Conservation (phyloP, 2,113 vertebrate genomes). For the Xenus cinereus region DNA sequence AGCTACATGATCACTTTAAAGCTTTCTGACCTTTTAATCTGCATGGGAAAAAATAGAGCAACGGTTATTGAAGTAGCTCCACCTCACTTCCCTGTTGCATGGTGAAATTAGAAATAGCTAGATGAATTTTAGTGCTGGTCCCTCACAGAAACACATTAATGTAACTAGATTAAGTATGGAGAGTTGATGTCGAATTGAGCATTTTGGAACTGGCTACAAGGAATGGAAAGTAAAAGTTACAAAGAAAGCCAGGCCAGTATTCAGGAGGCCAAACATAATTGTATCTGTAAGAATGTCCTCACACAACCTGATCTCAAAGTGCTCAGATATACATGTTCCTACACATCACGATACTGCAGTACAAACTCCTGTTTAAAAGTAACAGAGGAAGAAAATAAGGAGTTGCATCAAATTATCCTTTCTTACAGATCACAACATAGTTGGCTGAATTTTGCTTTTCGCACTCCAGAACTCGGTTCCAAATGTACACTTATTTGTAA, state of each 20-base stretch:
- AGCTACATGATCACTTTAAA: background rate
- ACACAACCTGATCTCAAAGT: background rate
- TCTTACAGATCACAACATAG: background rate
- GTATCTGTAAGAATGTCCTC: background rate
- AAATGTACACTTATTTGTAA: background rate
- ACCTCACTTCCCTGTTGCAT: background rate
- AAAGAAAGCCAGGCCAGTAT: background rate
- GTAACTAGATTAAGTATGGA: background rate
- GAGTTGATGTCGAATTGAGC: background rate
- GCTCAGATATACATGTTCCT: background rate
- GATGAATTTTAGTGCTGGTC: background rate
- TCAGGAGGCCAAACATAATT: background rate
- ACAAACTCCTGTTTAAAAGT: background rate
- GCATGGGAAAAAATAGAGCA: background rate
- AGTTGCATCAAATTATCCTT: background rate
- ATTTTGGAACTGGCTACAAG: background rate
- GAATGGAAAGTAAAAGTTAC: background rate
- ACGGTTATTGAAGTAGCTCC: background rate
- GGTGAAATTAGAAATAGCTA: background rate
- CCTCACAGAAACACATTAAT: background rate
- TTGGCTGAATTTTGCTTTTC: background rate
- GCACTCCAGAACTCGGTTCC: background rate
- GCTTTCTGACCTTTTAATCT: slow-evolving; percentile 28
- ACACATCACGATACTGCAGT: background rate
- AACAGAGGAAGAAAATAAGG: background rate